These are phyloP conservation scores for Penaeus monodon DNA, from an alignment of 2,888 invertebrate species.

Conservation along the genomic window DNA sequence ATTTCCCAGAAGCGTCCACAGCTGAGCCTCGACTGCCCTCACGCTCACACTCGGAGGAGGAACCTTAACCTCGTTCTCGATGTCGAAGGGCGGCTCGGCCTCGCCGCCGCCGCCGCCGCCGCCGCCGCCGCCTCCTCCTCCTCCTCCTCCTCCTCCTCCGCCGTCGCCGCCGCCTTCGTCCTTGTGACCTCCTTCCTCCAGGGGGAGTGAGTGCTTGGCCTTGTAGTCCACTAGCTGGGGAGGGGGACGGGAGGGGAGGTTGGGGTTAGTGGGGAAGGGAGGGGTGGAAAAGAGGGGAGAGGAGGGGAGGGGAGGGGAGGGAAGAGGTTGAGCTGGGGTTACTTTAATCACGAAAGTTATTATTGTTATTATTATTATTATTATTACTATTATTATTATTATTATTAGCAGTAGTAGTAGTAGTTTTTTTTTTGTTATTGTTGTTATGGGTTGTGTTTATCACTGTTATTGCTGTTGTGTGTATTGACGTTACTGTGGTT, in stretches of 20 bases:
- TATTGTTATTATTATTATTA: too few relatives aligned
- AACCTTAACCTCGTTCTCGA: conserved; percentile 40
- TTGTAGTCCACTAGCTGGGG: conserved; percentile 41
- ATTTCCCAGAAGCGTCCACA: conserved; percentile 45
- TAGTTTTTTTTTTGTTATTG: too few relatives aligned
- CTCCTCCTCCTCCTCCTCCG: neutral
- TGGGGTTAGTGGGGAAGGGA: neutral
- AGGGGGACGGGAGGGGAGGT: neutral
- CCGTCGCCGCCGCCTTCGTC: neutral
- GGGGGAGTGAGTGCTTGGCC: conserved; percentile 24
- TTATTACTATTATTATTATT: too few relatives aligned
- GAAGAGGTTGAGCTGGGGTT: too few relatives aligned
- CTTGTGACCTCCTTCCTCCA: neutral
- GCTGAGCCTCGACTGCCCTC: conserved; percentile 31
- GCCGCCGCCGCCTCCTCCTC: neutral
- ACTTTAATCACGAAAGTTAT: too few relatives aligned
- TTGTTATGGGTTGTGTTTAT: too few relatives aligned
- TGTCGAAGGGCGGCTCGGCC: conserved; percentile 7
- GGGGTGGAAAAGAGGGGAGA: neutral
- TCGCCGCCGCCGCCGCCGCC: conserved; percentile 5
- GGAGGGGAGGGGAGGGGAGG: too few relatives aligned
- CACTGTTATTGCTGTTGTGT: too few relatives aligned
- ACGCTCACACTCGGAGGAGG: conserved; percentile 39
- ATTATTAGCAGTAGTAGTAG: too few relatives aligned
- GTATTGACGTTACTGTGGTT: too few relatives aligned